Base-by-base conservation (phyloP, 2,888 invertebrate species). In the Suillia variegata region DNA sequence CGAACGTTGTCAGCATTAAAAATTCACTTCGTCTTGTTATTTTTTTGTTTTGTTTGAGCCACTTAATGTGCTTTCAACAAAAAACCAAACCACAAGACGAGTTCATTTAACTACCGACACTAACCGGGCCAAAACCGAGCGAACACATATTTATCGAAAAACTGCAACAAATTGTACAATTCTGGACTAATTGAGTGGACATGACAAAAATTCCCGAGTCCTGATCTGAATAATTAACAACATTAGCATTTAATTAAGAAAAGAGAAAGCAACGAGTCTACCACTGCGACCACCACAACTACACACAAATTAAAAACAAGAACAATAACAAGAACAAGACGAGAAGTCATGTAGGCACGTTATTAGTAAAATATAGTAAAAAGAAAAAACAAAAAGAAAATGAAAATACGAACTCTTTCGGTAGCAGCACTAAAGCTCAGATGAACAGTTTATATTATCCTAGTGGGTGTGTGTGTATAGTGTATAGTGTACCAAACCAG, bases 151-250 rank as follows among this genome's bases (percentile, higher is more conserved):
- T 52, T 26, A 45, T 33, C 51, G 45, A 31, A 18, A 48, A 48
- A 53, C 20, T 57, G 52, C 51, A 57, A 52, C 57, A 57, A 51
- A 57, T 52, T 57, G 50, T 31, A 26, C 57, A 48, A 52, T 57
- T 51, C n/a, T 45, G 18, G 24, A 57, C 57, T 57, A 57, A 57
- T 57, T 57, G 57, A 51, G 57, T 52, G 51, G 52, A 57, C 57
- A 57, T 57, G 57, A 51, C 45, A 57, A 51, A 57, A 57, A 57
- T 57, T 17, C 38, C n/a, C 24, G 45, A 52, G n/a, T 51, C 51
- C 52, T 31, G 52, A 26, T 18, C 47, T 42, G 57, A 57, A 51
- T 52, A 50, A 56, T 56, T 52, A 57, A 50, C 42, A 51, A 57
- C 51, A 57, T 57, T 50, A 52, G 20, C 38, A 57, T 51, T 57